Conservation (phyloP, 2,797 vertebrate species). For the Distichodus sexfasciatus region DNA sequence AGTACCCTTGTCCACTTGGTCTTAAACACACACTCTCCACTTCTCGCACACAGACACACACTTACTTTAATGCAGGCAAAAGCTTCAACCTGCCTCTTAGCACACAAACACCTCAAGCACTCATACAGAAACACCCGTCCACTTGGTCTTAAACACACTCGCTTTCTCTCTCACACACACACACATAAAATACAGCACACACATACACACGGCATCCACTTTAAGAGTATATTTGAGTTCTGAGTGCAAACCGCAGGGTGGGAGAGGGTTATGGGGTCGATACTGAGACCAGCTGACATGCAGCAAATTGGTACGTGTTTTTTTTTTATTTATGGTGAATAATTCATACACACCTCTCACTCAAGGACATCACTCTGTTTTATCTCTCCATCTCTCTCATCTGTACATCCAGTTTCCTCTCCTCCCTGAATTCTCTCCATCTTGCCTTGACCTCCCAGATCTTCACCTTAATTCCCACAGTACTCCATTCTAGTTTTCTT, state of each 20-base stretch:
- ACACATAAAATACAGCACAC: neutral
- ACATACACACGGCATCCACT: conserved; percentile 19
- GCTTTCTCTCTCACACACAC: too few relatives aligned
- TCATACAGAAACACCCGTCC: neutral
- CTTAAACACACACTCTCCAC: neutral
- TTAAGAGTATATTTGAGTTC: conserved; percentile 30
- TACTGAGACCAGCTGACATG: conserved; percentile 46
- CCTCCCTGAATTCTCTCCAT: neutral
- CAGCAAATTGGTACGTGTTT: conserved; percentile 47
- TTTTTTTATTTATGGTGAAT: conserved; percentile 53
- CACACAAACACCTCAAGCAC: neutral
- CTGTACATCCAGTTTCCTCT: conserved; percentile 17
- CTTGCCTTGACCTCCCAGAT: neutral
- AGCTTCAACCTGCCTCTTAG: neutral
- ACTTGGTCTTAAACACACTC: neutral
- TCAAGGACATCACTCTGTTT: conserved; percentile 47
- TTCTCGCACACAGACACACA: neutral
- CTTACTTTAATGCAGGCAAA: neutral
- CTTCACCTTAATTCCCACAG: neutral
- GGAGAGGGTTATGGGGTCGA: conserved; percentile 44
- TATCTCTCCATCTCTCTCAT: conserved; percentile 33
- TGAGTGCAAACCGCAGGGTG: conserved; percentile 36
- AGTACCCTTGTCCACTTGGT: too few relatives aligned
- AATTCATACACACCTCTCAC: conserved; percentile 54
- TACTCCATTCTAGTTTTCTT: neutral